Percentiles rank a stretch among this genome's conserved stretches.
Evolutionary conservation across 2,113 vertebrate species (phyloP).

Genomic region (Astatotilapia flaviijosephi): DNA sequence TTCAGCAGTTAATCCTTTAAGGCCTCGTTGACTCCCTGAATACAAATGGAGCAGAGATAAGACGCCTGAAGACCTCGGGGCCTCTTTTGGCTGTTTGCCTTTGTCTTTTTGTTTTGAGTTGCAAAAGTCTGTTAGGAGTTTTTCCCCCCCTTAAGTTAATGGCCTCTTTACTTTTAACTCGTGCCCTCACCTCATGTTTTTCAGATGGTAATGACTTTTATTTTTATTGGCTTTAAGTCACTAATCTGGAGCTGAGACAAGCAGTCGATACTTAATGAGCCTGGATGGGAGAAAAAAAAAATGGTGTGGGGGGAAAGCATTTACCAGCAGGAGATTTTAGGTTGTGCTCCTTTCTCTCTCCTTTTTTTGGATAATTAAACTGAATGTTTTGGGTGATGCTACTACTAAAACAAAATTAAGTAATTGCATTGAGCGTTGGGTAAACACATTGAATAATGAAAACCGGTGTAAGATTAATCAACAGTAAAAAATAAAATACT

Average conservation of each 20-base stretch:
- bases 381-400: background rate
- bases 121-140: background rate
- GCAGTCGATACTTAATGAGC: background rate
- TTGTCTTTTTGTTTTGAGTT: background rate
- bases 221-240: background rate
- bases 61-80: background rate
- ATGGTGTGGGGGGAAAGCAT: too few species aligned
- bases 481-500: background rate
- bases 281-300: background rate
- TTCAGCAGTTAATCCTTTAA: background rate
- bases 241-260: background rate
- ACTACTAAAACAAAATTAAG: background rate
- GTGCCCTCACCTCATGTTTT: background rate
- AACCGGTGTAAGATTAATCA: background rate
- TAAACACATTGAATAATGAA: background rate
- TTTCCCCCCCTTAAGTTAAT: background rate
- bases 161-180: background rate
- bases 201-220: background rate
- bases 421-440: background rate
- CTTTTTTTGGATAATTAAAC: background rate
- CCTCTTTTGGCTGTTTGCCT: background rate
- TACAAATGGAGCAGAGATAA: background rate
- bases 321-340: background rate
- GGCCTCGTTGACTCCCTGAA: background rate
- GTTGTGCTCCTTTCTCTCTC: background rate